Evolutionary conservation across 2,113 vertebrate species (phyloP).

Genomic region (Heterocephalus glaber): DNA sequence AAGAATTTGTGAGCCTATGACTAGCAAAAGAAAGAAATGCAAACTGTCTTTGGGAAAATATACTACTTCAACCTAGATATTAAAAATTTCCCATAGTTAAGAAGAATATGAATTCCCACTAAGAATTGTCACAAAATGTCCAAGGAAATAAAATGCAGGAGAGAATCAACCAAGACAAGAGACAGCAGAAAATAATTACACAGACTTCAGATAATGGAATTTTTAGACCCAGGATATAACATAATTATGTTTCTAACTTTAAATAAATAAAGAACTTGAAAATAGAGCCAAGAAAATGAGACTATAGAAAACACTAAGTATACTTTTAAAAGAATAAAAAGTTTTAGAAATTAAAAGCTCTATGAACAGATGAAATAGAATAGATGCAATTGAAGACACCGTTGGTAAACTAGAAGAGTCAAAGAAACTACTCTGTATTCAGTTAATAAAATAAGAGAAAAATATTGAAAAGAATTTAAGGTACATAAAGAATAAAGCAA

Average conservation of each 20-base stretch:
- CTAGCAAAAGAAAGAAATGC: background rate
- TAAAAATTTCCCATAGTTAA: background rate
- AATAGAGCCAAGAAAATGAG: background rate
- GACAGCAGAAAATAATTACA: background rate
- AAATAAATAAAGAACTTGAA: conserved; percentile 2
- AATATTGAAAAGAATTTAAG: background rate
- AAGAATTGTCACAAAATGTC: background rate
- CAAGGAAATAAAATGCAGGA: background rate
- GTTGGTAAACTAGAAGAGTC: background rate
- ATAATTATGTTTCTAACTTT: background rate
- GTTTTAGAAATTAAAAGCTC: conserved; percentile 33
- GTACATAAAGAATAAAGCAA: background rate
- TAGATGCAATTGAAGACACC: background rate
- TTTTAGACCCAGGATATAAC: background rate
- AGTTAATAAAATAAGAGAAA: background rate
- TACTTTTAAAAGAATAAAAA: background rate
- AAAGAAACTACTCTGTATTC: conserved; percentile 16
- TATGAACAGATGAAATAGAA: background rate
- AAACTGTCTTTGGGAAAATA: background rate
- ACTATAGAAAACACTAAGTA: background rate
- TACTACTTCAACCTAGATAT: background rate
- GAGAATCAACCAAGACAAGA: background rate
- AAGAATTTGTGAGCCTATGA: background rate
- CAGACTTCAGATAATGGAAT: background rate
- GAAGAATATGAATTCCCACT: background rate